Conservation (phyloP, 2,113 vertebrate genomes). For the Chunga burmeisteri region DNA sequence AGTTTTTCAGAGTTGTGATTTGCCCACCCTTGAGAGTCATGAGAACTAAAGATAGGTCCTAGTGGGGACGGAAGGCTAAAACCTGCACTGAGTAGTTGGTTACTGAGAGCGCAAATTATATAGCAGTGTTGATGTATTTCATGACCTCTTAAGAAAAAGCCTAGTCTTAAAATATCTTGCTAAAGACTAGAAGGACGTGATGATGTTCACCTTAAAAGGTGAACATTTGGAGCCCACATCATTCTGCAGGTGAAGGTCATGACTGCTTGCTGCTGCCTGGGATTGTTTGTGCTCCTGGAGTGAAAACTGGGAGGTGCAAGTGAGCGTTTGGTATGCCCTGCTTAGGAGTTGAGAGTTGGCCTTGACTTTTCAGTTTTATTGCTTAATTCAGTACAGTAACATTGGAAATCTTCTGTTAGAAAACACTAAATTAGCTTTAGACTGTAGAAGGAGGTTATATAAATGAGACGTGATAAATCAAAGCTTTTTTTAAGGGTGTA, state of each 20-base stretch:
- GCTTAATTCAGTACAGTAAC: slow-evolving; percentile 18
- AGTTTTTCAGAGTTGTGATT: not conserved
- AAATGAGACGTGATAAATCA: slow-evolving; percentile 52
- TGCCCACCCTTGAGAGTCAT: not conserved
- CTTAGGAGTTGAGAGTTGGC: not conserved
- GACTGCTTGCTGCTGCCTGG: not conserved
- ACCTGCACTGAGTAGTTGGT: not conserved
- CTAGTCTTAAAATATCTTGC: not conserved
- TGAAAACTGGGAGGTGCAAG: not conserved
- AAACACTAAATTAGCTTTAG: slow-evolving; percentile 38
- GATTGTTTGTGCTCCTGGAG: not conserved
- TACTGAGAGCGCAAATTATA: not conserved
- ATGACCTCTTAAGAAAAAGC: not conserved
- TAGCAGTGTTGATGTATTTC: not conserved
- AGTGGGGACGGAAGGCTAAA: not conserved
- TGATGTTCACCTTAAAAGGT: not conserved
- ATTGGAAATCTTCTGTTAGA: slow-evolving; percentile 10
- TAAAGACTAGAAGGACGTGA: not conserved
- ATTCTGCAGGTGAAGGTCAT: not conserved
- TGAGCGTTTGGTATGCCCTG: not conserved
- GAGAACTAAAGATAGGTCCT: not conserved
- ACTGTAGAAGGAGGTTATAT: not conserved
- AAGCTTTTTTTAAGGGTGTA: slow-evolving; percentile 13
- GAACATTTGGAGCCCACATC: not conserved
- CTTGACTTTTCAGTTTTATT: not conserved